A percentile compares a stretch with the other conserved stretches of the same genome.
These are phyloP conservation scores for Motacilla tschutschensis DNA, from an alignment of 2,113 vertebrate genomes.

Conservation along the genomic window DNA sequence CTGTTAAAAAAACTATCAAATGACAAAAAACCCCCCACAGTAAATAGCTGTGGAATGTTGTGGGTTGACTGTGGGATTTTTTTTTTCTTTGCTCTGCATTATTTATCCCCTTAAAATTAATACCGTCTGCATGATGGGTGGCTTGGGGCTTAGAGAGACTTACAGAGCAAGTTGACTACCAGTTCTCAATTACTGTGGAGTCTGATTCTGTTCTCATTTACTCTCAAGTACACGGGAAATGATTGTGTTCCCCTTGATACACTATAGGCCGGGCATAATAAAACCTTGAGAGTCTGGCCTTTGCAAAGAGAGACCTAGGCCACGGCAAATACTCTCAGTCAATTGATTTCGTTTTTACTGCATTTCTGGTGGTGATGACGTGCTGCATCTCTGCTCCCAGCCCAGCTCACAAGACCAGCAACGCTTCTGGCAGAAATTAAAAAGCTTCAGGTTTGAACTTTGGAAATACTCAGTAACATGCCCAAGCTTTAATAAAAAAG, in stretches of 20 bases:
- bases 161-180: background rate
- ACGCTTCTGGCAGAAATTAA: background rate
- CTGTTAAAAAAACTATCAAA: background rate
- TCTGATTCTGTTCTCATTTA: background rate
- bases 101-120: conserved; percentile 36
- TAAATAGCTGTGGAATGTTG: conserved; percentile 22
- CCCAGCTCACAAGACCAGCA: background rate
- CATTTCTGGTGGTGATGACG: background rate
- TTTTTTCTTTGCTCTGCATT: background rate
- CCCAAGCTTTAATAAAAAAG: background rate
- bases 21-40: background rate
- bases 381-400: background rate
- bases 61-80: background rate
- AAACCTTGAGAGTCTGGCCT: background rate
- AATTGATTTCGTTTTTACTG: background rate
- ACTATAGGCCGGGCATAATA: background rate
- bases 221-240: background rate
- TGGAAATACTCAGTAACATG: background rate
- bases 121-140: background rate
- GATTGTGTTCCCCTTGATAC: background rate
- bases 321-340: background rate
- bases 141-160: background rate
- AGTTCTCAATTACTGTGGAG: background rate
- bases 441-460: background rate
- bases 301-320: background rate